Evolutionary conservation across 1,140 invertebrate genomes (phyloP).

Genomic region (Bombyx mandarina): DNA sequence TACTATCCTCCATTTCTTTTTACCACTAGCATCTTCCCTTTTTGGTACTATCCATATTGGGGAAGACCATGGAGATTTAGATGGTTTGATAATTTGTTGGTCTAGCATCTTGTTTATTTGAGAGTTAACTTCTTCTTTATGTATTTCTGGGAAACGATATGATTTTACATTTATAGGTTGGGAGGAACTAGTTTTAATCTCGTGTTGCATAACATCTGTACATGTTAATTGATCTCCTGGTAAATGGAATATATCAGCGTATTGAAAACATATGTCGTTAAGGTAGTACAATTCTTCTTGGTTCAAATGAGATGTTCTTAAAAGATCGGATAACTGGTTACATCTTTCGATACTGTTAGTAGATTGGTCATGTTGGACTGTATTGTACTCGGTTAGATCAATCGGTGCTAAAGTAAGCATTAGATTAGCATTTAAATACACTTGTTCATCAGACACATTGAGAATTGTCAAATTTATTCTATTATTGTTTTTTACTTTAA

Average conservation of each 20-base stretch:
- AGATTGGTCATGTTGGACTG: not conserved
- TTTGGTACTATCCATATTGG: constrained; percentile 3
- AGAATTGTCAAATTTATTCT: constrained; percentile 12
- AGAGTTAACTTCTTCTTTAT: constrained; percentile 1
- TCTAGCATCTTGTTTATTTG: constrained; percentile 6
- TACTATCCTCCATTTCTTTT: constrained; percentile 42
- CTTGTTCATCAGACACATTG: constrained; percentile 7
- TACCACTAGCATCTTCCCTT: constrained; percentile 22
- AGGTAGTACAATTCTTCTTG: constrained; percentile 14
- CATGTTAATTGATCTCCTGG: constrained; percentile 13
- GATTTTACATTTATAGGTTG: constrained; percentile 4
- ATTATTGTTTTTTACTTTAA: too few species aligned
- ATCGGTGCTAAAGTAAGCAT: constrained; percentile 2
- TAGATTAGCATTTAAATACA: not conserved
- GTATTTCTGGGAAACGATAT: constrained; percentile 9
- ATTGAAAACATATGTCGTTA: constrained; percentile 10
- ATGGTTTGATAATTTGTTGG: constrained; percentile 3
- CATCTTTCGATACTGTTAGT: constrained; percentile 7
- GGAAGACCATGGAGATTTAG: constrained; percentile 3
- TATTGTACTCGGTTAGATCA: not conserved
- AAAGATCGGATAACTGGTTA: not conserved
- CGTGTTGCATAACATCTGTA: constrained; percentile 14
- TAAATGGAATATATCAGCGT: constrained; percentile 17
- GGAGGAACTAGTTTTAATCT: constrained; percentile 14
- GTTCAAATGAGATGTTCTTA: constrained; percentile 10